These are phyloP conservation scores for Sus cebifrons DNA, from an alignment of 2,797 vertebrate species.

Conservation along the genomic window DNA sequence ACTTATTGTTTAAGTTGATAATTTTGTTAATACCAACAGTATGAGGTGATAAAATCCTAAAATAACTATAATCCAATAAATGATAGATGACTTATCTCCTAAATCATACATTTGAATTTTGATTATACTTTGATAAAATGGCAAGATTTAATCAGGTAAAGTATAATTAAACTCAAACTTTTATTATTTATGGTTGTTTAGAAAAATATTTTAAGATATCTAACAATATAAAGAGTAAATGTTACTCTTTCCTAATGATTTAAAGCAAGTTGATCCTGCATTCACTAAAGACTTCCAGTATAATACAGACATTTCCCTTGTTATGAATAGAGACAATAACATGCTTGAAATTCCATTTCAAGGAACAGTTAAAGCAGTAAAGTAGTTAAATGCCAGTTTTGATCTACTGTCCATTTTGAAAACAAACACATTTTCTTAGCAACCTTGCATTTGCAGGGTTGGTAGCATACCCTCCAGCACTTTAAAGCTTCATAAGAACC, in stretches of 20 bases:
- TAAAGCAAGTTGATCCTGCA: constrained; percentile 15
- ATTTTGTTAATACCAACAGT: constrained; percentile 28
- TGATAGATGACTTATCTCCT: not conserved
- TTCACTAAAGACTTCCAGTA: not conserved
- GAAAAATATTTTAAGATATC: constrained; percentile 56
- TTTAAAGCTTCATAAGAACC: not conserved
- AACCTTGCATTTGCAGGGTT: not conserved
- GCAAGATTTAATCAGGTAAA: not conserved
- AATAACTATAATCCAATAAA: constrained; percentile 23
- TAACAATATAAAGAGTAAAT: constrained; percentile 50
- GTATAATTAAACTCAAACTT: constrained; percentile 51
- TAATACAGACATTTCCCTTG: not conserved
- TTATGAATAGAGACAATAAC: not conserved
- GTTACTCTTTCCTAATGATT: not conserved
- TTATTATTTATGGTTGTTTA: not conserved
- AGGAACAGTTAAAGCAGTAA: constrained; percentile 25
- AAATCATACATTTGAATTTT: not conserved
- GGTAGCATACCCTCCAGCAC: not conserved
- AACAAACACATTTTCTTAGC: constrained; percentile 55
- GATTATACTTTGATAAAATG: not conserved
- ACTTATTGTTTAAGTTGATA: not conserved
- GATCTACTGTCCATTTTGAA: not conserved
- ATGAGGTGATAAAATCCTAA: not conserved
- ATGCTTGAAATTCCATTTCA: constrained; percentile 22
- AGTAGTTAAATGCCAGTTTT: constrained; percentile 33